Evolutionary conservation across 2,797 vertebrate genomes (phyloP), one percentile per base, ranked within the genome.

Genomic region (Ibycter americanus): DNA sequence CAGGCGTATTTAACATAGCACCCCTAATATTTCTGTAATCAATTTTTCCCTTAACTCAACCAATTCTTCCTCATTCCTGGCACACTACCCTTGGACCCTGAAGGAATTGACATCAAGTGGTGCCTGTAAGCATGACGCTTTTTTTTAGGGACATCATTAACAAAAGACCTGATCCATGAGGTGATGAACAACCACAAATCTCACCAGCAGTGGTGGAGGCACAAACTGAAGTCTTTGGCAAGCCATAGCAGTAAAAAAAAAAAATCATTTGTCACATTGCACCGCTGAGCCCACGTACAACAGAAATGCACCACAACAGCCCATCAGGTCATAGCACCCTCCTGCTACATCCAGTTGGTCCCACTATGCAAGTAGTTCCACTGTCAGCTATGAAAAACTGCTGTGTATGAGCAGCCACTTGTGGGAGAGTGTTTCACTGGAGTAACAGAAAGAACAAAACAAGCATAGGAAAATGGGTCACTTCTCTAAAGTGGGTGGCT

Each of bases 81-180:
- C 71, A 87, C 8, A 0, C 47, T 68, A 40, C 29, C 15, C 40
- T 80, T 15, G 38, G 36, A 46, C 73, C 18, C 44, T n/a, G 32
- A 71, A 81, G 58, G 79, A 74, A 87, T 71, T 42, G 63, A 52
- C 26, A 74, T 74, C 47, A 89, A 80, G 63, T 9, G 8, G 15
- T 42, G 32, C 46, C 65, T 80, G 6, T 32, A 58, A 58, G 34
- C 2, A 15, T 14, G 65, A 66, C 15, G 8, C 8, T 40, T 67
- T 66, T 62, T 73, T 73, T n/a, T 36, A 65, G 59, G 19, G 63
- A 10, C 29, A 58, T 59, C 51, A 52, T 85, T 78, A 86, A 56
- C 47, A 54, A 81, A 87, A 87, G 63, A 36, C 59, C 67, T 92
- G 92, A 92, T 93, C 90, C 82, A 65, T n/a, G 79, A 95, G 67